Evolutionary conservation across 2,113 vertebrate genomes (phyloP).

Genomic region (Arothron firmamentum): DNA sequence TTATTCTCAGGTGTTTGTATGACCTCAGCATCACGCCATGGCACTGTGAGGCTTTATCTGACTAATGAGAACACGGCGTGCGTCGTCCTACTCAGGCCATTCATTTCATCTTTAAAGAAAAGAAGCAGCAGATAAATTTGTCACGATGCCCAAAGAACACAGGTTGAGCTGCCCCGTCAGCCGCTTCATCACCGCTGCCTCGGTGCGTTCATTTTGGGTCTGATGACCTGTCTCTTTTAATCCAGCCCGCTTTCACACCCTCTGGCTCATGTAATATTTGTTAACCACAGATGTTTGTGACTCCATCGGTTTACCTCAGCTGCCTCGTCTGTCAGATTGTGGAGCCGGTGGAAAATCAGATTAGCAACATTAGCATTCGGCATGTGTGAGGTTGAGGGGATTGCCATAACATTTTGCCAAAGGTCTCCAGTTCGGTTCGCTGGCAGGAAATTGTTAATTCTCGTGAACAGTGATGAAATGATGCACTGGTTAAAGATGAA

Average conservation of each 20-base stretch:
- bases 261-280: constrained; percentile 30
- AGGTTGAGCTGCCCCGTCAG: constrained; percentile 25
- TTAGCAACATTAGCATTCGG: constrained; percentile 23
- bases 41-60: constrained; percentile 29
- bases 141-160: constrained; percentile 18
- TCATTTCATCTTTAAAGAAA: constrained; percentile 34
- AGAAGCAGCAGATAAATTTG: constrained; percentile 50
- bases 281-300: constrained; percentile 22
- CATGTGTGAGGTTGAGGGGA: constrained; percentile 12
- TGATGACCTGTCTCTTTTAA: constrained; percentile 56
- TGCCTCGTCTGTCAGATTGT: constrained; percentile 23
- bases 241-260: constrained; percentile 24
- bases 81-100: constrained; percentile 30
- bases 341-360: constrained; percentile 21
- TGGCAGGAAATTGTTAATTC: constrained; percentile 24
- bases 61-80: constrained; percentile 46
- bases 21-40: constrained; percentile 3
- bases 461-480: constrained; percentile 16
- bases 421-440: constrained; percentile 24
- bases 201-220: constrained; percentile 31
- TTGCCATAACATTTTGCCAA: constrained; percentile 36
- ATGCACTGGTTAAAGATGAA: neutral
- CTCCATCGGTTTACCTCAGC: constrained; percentile 31
- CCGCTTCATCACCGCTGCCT: constrained; percentile 20
- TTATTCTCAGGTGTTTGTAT: neutral